phyloP scores from a whole-genome alignment of 1,140 invertebrate species.

The Ptiloglossa arizonensis region DNA sequence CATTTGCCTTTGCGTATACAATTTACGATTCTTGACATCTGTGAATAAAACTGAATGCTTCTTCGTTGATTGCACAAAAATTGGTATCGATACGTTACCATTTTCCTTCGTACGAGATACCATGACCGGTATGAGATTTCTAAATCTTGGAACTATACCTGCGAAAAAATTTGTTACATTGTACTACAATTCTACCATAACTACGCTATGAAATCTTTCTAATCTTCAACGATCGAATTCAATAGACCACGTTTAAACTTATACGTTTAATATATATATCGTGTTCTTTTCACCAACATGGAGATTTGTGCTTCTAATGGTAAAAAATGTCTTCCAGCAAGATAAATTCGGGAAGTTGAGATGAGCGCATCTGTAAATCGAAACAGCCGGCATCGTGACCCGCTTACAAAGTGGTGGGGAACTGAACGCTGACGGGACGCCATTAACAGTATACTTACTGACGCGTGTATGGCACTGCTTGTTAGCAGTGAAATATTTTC shows the following conservation, averaged over 20 bases:
- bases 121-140: no score
- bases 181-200: no score
- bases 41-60: no score
- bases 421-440: slow-evolving; percentile 23
- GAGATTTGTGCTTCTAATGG: not conserved
- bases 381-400: slow-evolving; percentile 29
- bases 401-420: slow-evolving; percentile 35
- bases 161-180: no score
- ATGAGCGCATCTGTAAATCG: not conserved
- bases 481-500: not conserved
- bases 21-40: no score
- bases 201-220: no score
- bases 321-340: not conserved
- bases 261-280: not conserved
- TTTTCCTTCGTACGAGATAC: no score
- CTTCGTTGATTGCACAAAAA: no score
- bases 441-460: slow-evolving; percentile 46
- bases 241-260: not conserved
- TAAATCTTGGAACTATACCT: no score
- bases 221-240: no score
- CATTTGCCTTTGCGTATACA: no score
- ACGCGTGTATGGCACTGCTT: slow-evolving; percentile 36
- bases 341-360: not conserved
- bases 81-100: no score
- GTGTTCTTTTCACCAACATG: not conserved